Conservation (phyloP, 1,140 invertebrate genomes). For the Hylaeus anthracinus region DNA sequence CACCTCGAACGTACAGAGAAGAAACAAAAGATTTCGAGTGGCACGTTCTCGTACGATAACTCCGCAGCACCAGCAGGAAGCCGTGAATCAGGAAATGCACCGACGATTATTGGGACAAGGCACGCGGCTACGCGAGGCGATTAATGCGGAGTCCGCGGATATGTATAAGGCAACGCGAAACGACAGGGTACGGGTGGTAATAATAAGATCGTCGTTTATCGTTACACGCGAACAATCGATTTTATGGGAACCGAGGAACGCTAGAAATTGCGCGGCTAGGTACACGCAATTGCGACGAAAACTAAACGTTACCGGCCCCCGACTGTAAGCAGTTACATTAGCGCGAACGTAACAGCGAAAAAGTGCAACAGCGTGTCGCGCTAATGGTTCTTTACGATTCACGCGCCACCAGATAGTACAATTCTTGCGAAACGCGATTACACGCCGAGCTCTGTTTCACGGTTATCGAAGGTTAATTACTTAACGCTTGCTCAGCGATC, state of each 20-base stretch:
- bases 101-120: slow-evolving; percentile 27
- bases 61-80: slow-evolving; percentile 17
- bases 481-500: not conserved
- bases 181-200: too few species aligned
- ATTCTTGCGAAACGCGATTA: slow-evolving; percentile 48
- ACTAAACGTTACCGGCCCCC: not conserved
- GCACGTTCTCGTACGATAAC: not conserved
- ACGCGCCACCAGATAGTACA: not conserved
- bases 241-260: too few species aligned
- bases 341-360: not conserved
- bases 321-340: not conserved
- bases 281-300: not conserved
- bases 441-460: slow-evolving; percentile 1
- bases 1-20: not conserved
- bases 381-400: slow-evolving; percentile 33
- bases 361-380: not conserved
- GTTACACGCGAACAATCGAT: too few species aligned
- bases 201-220: too few species aligned
- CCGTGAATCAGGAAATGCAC: slow-evolving; percentile 12
- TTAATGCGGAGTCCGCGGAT: too few species aligned
- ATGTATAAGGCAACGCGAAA: too few species aligned
- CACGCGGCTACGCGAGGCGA: not conserved
- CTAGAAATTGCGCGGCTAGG: not conserved
- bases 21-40: slow-evolving; percentile 1
- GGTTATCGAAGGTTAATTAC: slow-evolving; percentile 44